Evolutionary conservation across 2,113 vertebrate species (phyloP).

Genomic region (Rhinichthys klamathensis): DNA sequence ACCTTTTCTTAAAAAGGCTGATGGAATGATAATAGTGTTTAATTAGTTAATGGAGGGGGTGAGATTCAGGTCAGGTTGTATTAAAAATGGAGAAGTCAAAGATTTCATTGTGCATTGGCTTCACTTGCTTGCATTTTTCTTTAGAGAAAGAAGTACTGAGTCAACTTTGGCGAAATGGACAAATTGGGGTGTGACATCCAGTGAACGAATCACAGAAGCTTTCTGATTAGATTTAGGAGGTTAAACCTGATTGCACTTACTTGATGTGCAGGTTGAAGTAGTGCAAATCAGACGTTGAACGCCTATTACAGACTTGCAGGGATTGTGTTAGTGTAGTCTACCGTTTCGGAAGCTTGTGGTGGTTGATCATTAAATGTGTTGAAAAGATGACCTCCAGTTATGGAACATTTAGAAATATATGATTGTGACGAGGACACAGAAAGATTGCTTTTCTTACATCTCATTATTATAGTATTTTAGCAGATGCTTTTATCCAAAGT

Average conservation of each 20-base stretch:
- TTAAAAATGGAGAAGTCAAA: constrained; percentile 50
- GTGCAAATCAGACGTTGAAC: neutral
- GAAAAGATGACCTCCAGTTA: neutral
- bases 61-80: constrained; percentile 57
- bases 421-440: constrained; percentile 4
- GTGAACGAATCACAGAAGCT: neutral
- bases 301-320: neutral
- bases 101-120: constrained; percentile 53
- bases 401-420: neutral
- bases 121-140: neutral
- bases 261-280: neutral
- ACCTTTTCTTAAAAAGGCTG: constrained; percentile 60
- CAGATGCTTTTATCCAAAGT: neutral
- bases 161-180: neutral
- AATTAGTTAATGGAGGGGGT: constrained; percentile 71
- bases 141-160: neutral
- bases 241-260: constrained; percentile 5
- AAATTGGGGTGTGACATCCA: neutral
- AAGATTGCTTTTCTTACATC: neutral
- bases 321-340: neutral
- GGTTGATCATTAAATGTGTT: neutral
- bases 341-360: neutral
- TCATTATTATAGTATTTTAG: neutral
- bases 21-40: constrained; percentile 60
- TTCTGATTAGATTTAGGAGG: neutral